phyloP scores from a whole-genome alignment of 35 echinoderm and acorn worm species.

The Ptychodera flava region DNA sequence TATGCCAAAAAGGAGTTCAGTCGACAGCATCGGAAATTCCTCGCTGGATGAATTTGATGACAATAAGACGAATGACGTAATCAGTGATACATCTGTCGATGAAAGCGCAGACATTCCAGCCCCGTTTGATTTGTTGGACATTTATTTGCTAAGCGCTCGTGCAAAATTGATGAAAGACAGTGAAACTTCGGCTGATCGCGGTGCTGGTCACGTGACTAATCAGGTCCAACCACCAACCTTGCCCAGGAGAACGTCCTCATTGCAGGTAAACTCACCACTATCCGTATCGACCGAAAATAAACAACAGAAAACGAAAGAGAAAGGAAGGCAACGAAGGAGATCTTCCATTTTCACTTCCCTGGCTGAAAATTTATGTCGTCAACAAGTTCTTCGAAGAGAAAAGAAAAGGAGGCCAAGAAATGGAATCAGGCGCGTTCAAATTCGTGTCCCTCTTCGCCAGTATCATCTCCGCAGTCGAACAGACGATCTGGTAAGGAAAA shows the following conservation, averaged over 20 bases:
- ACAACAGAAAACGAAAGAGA: neutral
- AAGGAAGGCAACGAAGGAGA: neutral
- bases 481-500: neutral
- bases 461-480: neutral
- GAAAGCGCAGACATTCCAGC: neutral
- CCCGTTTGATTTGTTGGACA: neutral
- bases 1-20: neutral
- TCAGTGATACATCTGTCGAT: neutral
- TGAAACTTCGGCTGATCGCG: neutral
- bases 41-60: neutral
- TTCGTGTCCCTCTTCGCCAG: neutral
- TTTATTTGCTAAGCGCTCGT: neutral
- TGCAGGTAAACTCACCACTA: neutral
- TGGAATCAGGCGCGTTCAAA: neutral
- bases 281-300: neutral
- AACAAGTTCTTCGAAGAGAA: neutral
- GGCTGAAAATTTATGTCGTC: neutral
- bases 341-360: neutral
- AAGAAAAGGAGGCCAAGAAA: neutral
- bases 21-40: neutral
- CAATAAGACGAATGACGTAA: neutral
- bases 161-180: conserved; percentile 7
- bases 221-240: neutral
- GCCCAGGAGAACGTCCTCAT: neutral
- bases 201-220: neutral